Evolutionary conservation across 2,888 invertebrate genomes (phyloP), one percentile per base, ranked within the genome.

Genomic region (Tortricodes alternella): DNA sequence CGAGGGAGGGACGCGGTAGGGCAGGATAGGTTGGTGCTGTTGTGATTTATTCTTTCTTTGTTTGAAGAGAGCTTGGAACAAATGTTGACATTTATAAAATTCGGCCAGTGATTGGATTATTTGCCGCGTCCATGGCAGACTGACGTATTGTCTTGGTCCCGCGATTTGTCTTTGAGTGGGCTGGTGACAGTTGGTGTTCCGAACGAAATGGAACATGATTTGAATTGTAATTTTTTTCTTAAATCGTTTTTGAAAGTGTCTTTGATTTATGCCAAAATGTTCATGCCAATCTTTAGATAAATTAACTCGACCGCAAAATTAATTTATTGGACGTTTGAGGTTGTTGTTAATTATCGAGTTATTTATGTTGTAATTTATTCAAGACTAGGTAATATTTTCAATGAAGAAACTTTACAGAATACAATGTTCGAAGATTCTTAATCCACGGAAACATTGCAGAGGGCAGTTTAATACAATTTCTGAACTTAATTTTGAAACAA

Each of bases 11-110:
- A 73, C 64, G 68, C 60, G 70, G 71, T 11, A 62, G 75, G 21
- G 68, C 83, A 58, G 18, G 49, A 46, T 67, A 55, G 0, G 13
- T 13, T 80, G 81, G 87, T 46, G 58, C 52, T 62, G 53, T 64
- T 66, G 78, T 87, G 88, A 88, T 89, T 88, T 88, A 89, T 88
- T 85, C 78, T 81, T 84, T 87, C 88, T 89, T 89, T 89, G 89
- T 88, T 86, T 83, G 81, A 72, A 70, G 65, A 69, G 70, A 69
- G 66, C 74, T 74, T 76, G 68, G 66, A 78, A 80, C 81, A 80
- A 78, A 82, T 80, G 86, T 86, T 86, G 85, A 85, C 85, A 84
- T 75, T 78, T 79, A 76, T 65, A 64, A 74, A 73, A 50, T 55
- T 64, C 59, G 62, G 57, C 50, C 62, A 51, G 64, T 68, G 68